Conservation (phyloP, 2,888 invertebrate species). For the Hydroisotoma schaefferi region DNA sequence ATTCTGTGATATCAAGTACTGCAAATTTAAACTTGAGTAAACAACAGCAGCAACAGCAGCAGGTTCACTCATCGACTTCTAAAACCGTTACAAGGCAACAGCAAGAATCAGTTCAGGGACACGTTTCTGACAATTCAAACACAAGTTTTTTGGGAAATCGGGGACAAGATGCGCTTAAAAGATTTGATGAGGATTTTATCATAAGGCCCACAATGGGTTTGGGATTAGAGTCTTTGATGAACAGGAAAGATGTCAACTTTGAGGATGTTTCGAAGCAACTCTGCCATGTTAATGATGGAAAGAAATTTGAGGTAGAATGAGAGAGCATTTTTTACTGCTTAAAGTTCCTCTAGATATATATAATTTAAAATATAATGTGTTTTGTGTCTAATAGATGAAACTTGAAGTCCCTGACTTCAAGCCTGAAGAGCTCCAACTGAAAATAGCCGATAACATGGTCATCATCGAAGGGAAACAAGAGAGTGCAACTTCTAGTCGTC, state of each 20-base stretch:
- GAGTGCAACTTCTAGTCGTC: constrained; percentile 1
- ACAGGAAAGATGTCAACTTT: neutral
- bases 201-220: neutral
- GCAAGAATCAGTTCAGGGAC: neutral
- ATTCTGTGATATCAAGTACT: too few relatives aligned
- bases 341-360: neutral
- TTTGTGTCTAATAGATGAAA: constrained; percentile 5
- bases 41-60: constrained; percentile 4
- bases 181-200: constrained; percentile 5
- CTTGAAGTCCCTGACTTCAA: constrained; percentile 8
- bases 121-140: neutral
- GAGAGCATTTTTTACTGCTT: neutral
- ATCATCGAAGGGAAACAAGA: constrained; percentile 16
- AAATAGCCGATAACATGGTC: constrained; percentile 11
- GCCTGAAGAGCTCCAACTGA: constrained; percentile 6
- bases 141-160: neutral
- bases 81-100: neutral
- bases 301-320: constrained; percentile 5
- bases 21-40: too few relatives aligned
- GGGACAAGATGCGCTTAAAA: neutral
- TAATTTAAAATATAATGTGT: neutral
- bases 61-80: neutral
- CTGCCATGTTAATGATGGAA: neutral
- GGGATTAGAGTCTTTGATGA: neutral
- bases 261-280: constrained; percentile 6